phyloP scores from a whole-genome alignment of 2,797 vertebrate genomes.

The Phyllotis vaccarum region DNA sequence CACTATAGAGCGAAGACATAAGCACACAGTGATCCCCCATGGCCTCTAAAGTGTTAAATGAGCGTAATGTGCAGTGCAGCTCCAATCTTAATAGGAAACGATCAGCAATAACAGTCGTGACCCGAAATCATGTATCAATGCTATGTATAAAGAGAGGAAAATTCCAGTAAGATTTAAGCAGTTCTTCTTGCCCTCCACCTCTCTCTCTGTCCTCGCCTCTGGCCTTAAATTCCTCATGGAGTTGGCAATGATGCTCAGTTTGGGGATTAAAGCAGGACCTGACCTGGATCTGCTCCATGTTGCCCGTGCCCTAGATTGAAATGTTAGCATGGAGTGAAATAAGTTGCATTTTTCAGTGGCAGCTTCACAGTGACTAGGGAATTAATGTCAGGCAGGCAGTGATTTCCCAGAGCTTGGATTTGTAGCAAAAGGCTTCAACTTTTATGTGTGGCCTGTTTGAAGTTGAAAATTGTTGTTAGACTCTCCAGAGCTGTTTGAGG shows the following conservation, averaged over 20 bases:
- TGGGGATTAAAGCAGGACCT: conserved; percentile 78
- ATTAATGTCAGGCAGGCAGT: conserved; percentile 90
- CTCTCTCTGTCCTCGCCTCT: conserved; percentile 53
- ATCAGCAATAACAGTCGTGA: neutral
- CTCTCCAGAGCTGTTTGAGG: conserved; percentile 91
- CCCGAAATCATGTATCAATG: neutral
- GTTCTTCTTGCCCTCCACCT: conserved; percentile 20
- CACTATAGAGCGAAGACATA: neutral
- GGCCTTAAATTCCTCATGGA: conserved; percentile 65
- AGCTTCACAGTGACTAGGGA: conserved; percentile 87
- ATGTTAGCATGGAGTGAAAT: conserved; percentile 83
- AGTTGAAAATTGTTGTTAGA: conserved; percentile 92
- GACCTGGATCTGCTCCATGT: conserved; percentile 80
- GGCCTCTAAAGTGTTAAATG: neutral
- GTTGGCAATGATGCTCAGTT: conserved; percentile 67
- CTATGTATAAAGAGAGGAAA: neutral
- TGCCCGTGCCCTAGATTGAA: conserved; percentile 87
- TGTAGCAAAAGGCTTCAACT: conserved; percentile 92
- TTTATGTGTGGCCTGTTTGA: conserved; percentile 92
- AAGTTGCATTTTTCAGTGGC: conserved; percentile 87
- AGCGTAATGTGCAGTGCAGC: neutral
- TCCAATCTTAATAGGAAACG: neutral
- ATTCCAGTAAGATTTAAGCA: conserved; percentile 28
- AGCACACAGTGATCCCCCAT: neutral
- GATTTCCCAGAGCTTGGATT: conserved; percentile 90